Base-by-base conservation (phyloP, 2,113 vertebrate genomes). In the Microtus montanus region DNA sequence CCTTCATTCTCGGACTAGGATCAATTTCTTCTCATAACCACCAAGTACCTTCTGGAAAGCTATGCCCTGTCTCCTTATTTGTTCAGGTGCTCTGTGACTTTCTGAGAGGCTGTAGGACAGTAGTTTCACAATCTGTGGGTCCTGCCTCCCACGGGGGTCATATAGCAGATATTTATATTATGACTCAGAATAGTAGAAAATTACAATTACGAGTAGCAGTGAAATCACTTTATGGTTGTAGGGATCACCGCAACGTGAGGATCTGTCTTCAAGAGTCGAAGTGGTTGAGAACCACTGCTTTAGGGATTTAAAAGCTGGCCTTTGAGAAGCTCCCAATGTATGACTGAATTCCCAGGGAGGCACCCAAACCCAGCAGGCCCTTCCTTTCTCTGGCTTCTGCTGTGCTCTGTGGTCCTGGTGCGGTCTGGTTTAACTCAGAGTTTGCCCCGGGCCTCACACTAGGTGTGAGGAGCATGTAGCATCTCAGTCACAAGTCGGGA, bases 401-500 rank as follows among this genome's bases (percentile, higher is more conserved):
- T 35, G 73, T 68, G 30, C 54, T n/a, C 63, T n/a, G 4, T 15
- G 6, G 13, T 26, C 26, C 93, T n/a, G 61, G 3, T 24, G 58
- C 28, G 2, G 93, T 61, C 80, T 82, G 77, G 68, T 61, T n/a
- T 24, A 47, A 47, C 88, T 77, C 38, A 4, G 71, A 11, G 41
- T 7, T 3, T 68, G 92, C 73, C 15, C 5, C 0, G 77, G 30
- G 90, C 66, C 85, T 47, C 2, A 0, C 11, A 0, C 5, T 38
- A 80, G 63, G 84, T 71, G 47, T 87, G 89, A 89, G 63, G 11
- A 1, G 47, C 35, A 5, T 96, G 96, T 20, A 89, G 86, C 87
- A 3, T 96, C 73, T 97, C 96, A 94, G 38, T 52, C 94, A 90
- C 97, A 97, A 95, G 49, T 82, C 49, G 13, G 64, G 79, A 61